Percentiles rank a stretch among this genome's conserved stretches.
Conservation (phyloP, 2,888 invertebrate species). For the Cylloceria caligata region DNA sequence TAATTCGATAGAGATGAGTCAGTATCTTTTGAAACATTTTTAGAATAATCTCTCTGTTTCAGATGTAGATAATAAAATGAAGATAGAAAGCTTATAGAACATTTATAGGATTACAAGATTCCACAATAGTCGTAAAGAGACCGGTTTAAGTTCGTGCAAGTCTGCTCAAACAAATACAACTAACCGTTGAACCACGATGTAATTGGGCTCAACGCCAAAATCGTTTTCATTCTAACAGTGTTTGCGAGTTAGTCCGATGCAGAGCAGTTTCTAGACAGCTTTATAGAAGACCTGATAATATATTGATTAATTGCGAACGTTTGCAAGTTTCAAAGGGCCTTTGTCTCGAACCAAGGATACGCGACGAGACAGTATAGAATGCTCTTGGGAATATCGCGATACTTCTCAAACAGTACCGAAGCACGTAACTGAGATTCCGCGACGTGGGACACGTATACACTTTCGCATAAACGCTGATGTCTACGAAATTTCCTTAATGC, state of each 20-base stretch:
- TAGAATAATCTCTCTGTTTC: no score
- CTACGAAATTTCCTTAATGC: background rate
- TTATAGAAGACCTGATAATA: background rate
- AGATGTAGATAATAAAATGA: no score
- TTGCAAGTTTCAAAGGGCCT: background rate
- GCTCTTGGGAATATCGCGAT: background rate
- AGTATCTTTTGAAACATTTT: no score
- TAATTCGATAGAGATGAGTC: no score
- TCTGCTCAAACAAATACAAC: background rate
- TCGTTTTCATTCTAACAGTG: background rate
- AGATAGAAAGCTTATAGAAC: no score
- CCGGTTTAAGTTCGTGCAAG: no score
- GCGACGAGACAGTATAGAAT: background rate
- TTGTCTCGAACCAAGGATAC: background rate
- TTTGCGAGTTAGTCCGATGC: background rate
- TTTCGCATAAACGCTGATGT: background rate
- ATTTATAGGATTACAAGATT: no score
- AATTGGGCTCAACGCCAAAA: constrained; percentile 23
- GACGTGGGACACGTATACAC: background rate
- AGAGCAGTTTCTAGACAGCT: background rate
- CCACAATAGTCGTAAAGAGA: no score
- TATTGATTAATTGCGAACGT: constrained; percentile 15
- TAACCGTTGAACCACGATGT: background rate
- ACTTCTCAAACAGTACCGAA: background rate
- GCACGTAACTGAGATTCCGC: background rate